Percentiles rank a stretch among this genome's conserved stretches.
Evolutionary conservation across 2,797 vertebrate species (phyloP).

Genomic region (Alca torda): DNA sequence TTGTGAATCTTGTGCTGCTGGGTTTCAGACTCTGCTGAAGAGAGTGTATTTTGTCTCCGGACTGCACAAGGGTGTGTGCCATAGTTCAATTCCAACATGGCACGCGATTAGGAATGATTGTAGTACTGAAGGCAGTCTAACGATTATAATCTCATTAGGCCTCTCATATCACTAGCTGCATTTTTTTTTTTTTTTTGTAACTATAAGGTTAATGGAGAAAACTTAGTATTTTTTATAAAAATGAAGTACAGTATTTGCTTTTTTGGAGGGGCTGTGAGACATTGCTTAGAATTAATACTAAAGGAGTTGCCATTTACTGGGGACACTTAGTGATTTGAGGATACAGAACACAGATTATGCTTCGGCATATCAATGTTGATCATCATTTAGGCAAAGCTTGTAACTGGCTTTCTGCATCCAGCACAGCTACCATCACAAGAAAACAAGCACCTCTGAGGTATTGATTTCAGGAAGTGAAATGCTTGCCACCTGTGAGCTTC

Average conservation of each 20-base stretch:
- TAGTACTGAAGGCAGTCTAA: neutral
- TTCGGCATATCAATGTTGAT: neutral
- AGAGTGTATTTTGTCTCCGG: neutral
- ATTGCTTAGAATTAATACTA: neutral
- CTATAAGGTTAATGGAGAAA: neutral
- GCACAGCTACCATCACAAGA: neutral
- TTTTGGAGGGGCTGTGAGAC: neutral
- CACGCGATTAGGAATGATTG: neutral
- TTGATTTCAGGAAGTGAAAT: neutral
- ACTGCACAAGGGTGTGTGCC: rapidly evolving
- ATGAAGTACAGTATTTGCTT: neutral
- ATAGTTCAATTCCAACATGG: neutral
- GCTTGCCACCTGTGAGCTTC: neutral
- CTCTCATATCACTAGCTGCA: neutral
- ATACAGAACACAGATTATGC: neutral
- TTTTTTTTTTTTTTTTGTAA: neutral
- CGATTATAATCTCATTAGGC: neutral
- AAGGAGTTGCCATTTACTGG: neutral
- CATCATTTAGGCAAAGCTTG: neutral
- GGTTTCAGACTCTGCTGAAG: neutral
- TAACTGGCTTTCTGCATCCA: neutral
- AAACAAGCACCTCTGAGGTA: neutral
- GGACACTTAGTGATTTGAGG: neutral
- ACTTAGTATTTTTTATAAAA: neutral
- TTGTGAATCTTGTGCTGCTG: neutral